A percentile compares a stretch with the other conserved stretches of the same genome.
Conservation (phyloP, 2,797 vertebrate species). For the Choloepus didactylus region DNA sequence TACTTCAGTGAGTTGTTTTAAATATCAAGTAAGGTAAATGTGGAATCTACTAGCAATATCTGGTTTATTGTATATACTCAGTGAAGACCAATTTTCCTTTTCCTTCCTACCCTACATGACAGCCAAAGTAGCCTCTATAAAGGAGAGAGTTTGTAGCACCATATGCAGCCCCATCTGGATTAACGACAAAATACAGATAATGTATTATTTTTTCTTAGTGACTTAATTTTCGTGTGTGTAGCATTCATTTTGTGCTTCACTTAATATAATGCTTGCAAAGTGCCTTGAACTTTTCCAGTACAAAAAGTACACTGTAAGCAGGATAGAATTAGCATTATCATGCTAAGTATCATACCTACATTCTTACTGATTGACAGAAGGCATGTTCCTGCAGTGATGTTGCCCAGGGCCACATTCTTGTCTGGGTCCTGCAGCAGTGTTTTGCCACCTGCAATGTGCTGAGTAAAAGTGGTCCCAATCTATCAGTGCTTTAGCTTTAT, state of each 20-base stretch:
- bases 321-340: conserved; percentile 55
- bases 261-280: conserved; percentile 58
- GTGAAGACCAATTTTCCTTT: conserved; percentile 47
- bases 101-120: conserved; percentile 39
- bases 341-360: background rate
- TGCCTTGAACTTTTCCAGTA: conserved; percentile 56
- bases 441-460: conserved; percentile 75
- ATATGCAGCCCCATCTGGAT: background rate
- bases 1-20: conserved; percentile 41
- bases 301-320: conserved; percentile 59
- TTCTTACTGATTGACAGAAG: conserved; percentile 60
- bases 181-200: conserved; percentile 59
- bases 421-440: conserved; percentile 28
- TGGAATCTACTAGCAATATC: conserved; percentile 31
- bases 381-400: conserved; percentile 33
- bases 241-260: conserved; percentile 56
- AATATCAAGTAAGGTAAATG: conserved; percentile 54
- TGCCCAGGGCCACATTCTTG: conserved; percentile 61
- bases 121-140: conserved; percentile 39
- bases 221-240: conserved; percentile 54
- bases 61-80: background rate
- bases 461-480: conserved; percentile 69
- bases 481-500: conserved; percentile 73
- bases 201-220: conserved; percentile 59
- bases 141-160: background rate